phyloP scores from a whole-genome alignment of 2,888 invertebrate genomes.

The Metallyticus violacea region DNA sequence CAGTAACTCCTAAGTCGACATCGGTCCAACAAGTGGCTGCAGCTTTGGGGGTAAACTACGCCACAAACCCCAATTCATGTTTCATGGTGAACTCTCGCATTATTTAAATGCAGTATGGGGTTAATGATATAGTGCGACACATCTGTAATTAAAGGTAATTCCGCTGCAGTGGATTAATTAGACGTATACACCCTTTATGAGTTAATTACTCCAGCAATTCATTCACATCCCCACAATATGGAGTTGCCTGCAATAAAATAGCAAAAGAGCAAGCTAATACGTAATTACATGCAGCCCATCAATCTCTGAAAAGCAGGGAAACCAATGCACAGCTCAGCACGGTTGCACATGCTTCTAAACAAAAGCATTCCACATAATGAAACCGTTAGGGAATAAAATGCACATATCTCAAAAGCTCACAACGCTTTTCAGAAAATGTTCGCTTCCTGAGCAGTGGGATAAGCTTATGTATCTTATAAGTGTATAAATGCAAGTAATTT shows the following conservation, averaged over 20 bases:
- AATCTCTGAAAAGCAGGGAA: background rate
- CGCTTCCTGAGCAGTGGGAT: no score
- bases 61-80: background rate
- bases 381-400: no score
- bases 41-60: background rate
- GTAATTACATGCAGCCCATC: background rate
- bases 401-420: no score
- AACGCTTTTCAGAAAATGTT: no score
- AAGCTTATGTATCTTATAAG: no score
- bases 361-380: background rate
- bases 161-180: background rate
- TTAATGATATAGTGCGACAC: background rate
- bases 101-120: background rate
- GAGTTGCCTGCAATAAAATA: background rate
- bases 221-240: background rate
- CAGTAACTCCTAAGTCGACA: no score
- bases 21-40: background rate
- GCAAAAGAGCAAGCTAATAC: background rate
- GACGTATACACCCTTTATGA: background rate
- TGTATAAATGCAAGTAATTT: no score
- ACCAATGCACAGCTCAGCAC: background rate
- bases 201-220: background rate
- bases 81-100: background rate
- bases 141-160: background rate
- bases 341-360: no score